Evolutionary conservation across 2,113 vertebrate genomes (phyloP), one percentile per base, ranked within the genome.

Genomic region (Piprites chloris): DNA sequence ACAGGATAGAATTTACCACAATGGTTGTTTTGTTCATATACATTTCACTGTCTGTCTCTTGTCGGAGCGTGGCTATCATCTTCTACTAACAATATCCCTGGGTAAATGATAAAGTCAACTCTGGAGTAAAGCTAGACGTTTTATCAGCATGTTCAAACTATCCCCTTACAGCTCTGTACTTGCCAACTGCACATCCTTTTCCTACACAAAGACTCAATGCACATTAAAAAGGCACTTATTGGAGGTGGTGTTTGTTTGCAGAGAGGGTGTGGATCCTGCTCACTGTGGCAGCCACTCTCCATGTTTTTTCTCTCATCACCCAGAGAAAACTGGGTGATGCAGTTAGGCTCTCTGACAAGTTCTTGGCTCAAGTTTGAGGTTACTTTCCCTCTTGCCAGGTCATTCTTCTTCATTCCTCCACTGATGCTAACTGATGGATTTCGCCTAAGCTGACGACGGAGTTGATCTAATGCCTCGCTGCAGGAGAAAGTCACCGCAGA

Each of bases 61-160:
- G 96, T 96, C 80, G 39, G 94, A 97, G 97, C 28, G 33, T 75
- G 94, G 97, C 98, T 98, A 97, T 98, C 97, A 95, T 97, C 97
- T 98, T 98, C 96, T 97, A 94, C 98, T 98, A 97, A 98, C 97
- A 98, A 98, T 98, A 98, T 97, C 97, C 98, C 96, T 97, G 96
- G 91, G 97, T 97, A 97, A 98, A 97, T 95, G 98, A 98, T 98
- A 98, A 98, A 98, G 97, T 97, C 98, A 98, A 97, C 97, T 97
- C 97, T 98, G 96, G 96, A 97, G 98, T 98, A 98, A 98, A 97
- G 96, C 47, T 94, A 98, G 98, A 98, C 77, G 96, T 96, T 97
- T 98, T 98, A 98, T 98, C 98, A 97, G 97, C 96, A 87, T 98
- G 98, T 98, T 97, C 94, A 52, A 96, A 96, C 97, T 97, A 97